Evolutionary conservation across 1,140 invertebrate species (phyloP).

Genomic region (Himalopsyche phryganea): DNA sequence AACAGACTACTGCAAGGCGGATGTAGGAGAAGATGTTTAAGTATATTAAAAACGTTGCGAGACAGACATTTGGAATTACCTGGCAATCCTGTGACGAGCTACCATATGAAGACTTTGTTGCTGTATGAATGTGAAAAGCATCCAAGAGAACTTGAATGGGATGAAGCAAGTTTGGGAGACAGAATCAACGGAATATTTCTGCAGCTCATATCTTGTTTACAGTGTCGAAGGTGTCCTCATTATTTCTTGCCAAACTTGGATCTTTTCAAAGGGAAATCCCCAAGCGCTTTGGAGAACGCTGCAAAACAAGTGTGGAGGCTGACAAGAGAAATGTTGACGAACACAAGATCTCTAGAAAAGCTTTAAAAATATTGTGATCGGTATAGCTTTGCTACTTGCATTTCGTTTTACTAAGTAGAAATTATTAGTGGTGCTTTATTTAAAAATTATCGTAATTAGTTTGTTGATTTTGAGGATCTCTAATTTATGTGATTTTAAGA

Average conservation of each 20-base stretch:
- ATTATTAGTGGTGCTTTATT: too few relatives aligned
- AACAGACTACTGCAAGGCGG: constrained; percentile 86
- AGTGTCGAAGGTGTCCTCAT: constrained; percentile 93
- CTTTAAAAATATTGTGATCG: constrained; percentile 52
- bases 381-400: too few relatives aligned
- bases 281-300: constrained; percentile 88
- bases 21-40: constrained; percentile 82
- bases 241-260: constrained; percentile 92
- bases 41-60: constrained; percentile 89
- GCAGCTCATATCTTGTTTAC: constrained; percentile 94
- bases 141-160: constrained; percentile 92
- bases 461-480: too few relatives aligned
- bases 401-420: too few relatives aligned
- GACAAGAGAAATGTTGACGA: constrained; percentile 89
- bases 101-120: constrained; percentile 92
- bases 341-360: constrained; percentile 89
- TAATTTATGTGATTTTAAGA: too few relatives aligned
- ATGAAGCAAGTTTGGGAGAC: constrained; percentile 89
- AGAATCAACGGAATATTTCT: constrained; percentile 95
- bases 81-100: constrained; percentile 88
- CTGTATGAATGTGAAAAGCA: constrained; percentile 99
- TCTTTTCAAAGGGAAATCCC: constrained; percentile 91
- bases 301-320: constrained; percentile 95
- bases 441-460: too few relatives aligned
- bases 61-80: constrained; percentile 92